Evolutionary conservation across 2,797 vertebrate genomes (phyloP).

Genomic region (Rhinatrema bivittatum): DNA sequence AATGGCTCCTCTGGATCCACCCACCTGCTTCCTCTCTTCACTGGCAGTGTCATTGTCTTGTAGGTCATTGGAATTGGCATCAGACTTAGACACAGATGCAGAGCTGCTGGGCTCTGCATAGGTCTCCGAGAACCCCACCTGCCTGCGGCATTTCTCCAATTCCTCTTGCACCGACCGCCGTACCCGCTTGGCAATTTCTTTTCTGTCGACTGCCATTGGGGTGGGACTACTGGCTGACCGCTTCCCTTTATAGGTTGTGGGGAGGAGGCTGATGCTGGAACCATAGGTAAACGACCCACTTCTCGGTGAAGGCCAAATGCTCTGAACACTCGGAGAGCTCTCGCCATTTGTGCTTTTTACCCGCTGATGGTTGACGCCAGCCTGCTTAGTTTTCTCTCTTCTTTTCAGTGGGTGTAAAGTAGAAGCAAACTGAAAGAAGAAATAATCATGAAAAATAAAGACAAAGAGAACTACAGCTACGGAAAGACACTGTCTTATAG

Average conservation of each 20-base stretch:
- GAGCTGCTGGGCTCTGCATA: constrained; percentile 16
- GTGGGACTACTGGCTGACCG: constrained; percentile 21
- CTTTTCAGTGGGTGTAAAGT: constrained; percentile 63
- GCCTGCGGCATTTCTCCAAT: constrained; percentile 50
- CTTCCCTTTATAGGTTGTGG: constrained; percentile 11
- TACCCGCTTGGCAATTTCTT: constrained; percentile 28
- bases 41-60: constrained; percentile 19
- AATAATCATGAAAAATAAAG: too few species aligned
- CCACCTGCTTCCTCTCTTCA: constrained; percentile 65
- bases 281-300: constrained; percentile 40
- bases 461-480: too few species aligned
- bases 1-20: too few species aligned
- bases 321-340: background rate
- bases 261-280: background rate
- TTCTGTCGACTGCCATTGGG: constrained; percentile 14
- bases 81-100: constrained; percentile 20
- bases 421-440: constrained; percentile 66
- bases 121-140: constrained; percentile 49
- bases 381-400: constrained; percentile 4
- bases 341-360: constrained; percentile 2
- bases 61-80: constrained; percentile 10
- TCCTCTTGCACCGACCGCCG: constrained; percentile 62
- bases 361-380: constrained; percentile 1
- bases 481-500: too few species aligned
- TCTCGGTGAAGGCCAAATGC: constrained; percentile 15